Percentiles rank a stretch among this genome's conserved stretches.
Evolutionary conservation across 2,797 vertebrate genomes (phyloP).

Genomic region (Lepus oiostolus): DNA sequence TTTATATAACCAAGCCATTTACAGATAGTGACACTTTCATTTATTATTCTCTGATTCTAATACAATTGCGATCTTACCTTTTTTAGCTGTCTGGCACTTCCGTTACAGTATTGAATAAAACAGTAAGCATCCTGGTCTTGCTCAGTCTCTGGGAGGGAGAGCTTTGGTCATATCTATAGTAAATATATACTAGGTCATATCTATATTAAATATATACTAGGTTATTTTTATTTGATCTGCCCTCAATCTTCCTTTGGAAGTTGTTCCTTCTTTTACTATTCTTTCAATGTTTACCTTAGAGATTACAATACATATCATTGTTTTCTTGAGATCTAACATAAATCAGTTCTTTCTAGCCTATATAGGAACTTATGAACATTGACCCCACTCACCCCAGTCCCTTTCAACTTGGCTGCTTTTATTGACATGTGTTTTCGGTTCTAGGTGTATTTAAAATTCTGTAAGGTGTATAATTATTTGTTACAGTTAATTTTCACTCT

Average conservation of each 20-base stretch:
- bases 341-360: background rate
- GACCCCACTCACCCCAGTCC: background rate
- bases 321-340: slow-evolving; percentile 50
- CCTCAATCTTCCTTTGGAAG: background rate
- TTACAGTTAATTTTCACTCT: background rate
- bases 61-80: background rate
- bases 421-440: background rate
- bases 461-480: background rate
- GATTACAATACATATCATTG: background rate
- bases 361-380: background rate
- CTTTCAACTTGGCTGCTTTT: background rate
- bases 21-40: background rate
- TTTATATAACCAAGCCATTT: background rate
- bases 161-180: background rate
- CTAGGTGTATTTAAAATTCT: background rate
- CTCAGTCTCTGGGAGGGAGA: background rate
- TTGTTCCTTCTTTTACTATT: background rate
- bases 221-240: background rate
- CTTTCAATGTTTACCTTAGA: background rate
- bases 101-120: background rate
- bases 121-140: background rate
- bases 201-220: background rate
- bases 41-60: background rate
- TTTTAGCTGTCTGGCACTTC: background rate
- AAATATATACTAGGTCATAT: background rate